Percentiles rank a stretch among this genome's conserved stretches.
phyloP scores from a whole-genome alignment of 2,888 invertebrate genomes.

The Eledone cirrhosa region DNA sequence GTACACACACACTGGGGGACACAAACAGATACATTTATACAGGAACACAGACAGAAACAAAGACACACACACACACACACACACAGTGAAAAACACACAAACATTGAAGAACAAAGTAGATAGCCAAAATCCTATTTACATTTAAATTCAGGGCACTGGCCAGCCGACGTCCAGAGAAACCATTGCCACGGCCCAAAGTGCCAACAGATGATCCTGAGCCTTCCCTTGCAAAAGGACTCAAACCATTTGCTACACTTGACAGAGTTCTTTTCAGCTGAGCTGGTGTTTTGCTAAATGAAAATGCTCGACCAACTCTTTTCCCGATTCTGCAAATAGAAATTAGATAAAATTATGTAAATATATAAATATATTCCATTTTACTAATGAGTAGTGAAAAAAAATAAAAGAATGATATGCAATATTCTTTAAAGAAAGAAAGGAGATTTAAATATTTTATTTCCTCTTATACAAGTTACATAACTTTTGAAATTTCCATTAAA shows the following conservation, averaged over 20 bases:
- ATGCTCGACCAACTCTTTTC: slow-evolving; percentile 83
- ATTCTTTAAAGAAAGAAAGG: too few species aligned
- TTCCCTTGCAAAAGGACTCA: slow-evolving; percentile 53
- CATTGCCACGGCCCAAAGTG: slow-evolving; percentile 40
- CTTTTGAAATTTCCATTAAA: too few species aligned
- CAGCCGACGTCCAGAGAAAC: slow-evolving; percentile 43
- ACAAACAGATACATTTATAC: too few species aligned
- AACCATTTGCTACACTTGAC: slow-evolving; percentile 73
- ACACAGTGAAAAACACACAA: background rate
- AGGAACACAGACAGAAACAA: too few species aligned
- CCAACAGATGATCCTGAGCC: slow-evolving; percentile 24
- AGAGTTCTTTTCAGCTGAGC: slow-evolving; percentile 85
- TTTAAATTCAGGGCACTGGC: slow-evolving; percentile 58
- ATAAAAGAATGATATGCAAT: too few species aligned
- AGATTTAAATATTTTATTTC: too few species aligned
- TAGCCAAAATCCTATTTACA: slow-evolving; percentile 38
- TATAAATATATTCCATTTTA: background rate
- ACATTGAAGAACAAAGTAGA: background rate
- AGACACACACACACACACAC: too few species aligned
- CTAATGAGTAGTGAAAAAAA: too few species aligned
- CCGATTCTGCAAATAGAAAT: slow-evolving; percentile 52
- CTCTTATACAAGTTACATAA: too few species aligned
- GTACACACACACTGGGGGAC: too few species aligned
- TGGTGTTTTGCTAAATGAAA: slow-evolving; percentile 95
- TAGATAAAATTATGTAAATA: background rate